phyloP scores from a whole-genome alignment of 2,113 vertebrate genomes.

The Pseudonaja textilis region DNA sequence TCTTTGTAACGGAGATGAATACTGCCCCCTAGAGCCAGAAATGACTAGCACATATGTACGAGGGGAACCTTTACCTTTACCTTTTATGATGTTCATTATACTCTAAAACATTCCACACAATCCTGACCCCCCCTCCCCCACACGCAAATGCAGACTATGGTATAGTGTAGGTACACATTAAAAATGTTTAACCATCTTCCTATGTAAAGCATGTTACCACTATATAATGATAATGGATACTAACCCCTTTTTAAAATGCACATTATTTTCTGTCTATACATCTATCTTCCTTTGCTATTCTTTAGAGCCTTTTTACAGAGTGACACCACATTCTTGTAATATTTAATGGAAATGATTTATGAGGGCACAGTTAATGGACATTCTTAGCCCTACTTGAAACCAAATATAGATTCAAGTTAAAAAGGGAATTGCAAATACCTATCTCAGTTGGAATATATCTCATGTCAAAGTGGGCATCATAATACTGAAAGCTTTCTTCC shows the following conservation, averaged over 20 bases:
- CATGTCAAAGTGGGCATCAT: background rate
- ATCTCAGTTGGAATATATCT: conserved; percentile 20
- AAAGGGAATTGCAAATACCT: background rate
- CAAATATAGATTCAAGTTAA: conserved; percentile 35
- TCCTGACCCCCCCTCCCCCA: background rate
- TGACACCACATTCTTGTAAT: background rate
- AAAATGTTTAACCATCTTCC: background rate
- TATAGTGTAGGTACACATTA: background rate
- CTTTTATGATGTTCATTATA: background rate
- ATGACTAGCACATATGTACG: too few species aligned
- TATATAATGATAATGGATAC: background rate
- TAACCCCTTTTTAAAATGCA: conserved; percentile 3
- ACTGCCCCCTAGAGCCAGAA: too few species aligned
- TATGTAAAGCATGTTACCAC: background rate
- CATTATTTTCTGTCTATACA: conserved; percentile 8
- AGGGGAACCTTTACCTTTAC: too few species aligned
- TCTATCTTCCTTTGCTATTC: conserved; percentile 21
- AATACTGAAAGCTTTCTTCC: conserved; percentile 24
- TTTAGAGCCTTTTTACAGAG: conserved; percentile 26
- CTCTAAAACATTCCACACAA: background rate
- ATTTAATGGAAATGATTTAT: conserved; percentile 42
- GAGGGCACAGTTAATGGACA: conserved; percentile 31
- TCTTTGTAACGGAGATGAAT: too few species aligned
- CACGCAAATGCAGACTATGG: background rate
- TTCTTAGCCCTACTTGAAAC: conserved; percentile 48